A percentile compares a stretch with the other conserved stretches of the same genome.
Conservation (phyloP, 2,888 invertebrate genomes). For the Apantesis nais region DNA sequence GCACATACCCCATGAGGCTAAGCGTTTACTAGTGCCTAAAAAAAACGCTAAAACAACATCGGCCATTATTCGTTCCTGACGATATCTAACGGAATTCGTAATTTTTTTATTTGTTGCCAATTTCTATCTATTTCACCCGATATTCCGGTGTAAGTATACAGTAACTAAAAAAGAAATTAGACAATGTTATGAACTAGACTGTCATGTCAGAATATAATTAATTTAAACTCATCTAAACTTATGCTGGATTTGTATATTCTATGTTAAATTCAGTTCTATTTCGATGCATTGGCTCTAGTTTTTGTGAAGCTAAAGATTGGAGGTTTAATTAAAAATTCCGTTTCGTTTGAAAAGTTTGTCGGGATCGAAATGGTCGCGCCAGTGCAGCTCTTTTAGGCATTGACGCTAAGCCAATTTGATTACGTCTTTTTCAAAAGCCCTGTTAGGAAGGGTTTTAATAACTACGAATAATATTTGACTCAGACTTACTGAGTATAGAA, state of each 20-base stretch:
- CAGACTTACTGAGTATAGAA: not conserved
- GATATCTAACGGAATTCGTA: too few species aligned
- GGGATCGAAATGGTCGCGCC: constrained; percentile 22
- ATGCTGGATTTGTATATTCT: not conserved
- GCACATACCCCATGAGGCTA: not conserved
- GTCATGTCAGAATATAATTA: not conserved
- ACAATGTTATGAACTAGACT: not conserved
- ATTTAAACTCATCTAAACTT: not conserved
- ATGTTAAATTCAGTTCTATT: not conserved
- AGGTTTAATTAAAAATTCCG: constrained; percentile 57
- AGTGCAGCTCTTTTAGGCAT: constrained; percentile 27
- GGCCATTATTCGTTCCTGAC: too few species aligned
- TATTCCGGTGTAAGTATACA: too few species aligned
- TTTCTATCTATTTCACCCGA: too few species aligned
- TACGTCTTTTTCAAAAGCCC: constrained; percentile 34
- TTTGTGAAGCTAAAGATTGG: constrained; percentile 38
- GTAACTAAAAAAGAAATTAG: not conserved
- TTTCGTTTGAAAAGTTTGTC: constrained; percentile 52
- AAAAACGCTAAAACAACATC: too few species aligned
- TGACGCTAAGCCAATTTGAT: constrained; percentile 42
- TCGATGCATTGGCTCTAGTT: constrained; percentile 9
- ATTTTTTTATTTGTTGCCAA: too few species aligned
- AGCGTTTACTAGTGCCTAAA: not conserved
- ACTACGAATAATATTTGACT: not conserved
- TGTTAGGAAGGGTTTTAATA: not conserved